Evolutionary conservation across 2,113 vertebrate species (phyloP).

Genomic region (Leucopternis melanops): DNA sequence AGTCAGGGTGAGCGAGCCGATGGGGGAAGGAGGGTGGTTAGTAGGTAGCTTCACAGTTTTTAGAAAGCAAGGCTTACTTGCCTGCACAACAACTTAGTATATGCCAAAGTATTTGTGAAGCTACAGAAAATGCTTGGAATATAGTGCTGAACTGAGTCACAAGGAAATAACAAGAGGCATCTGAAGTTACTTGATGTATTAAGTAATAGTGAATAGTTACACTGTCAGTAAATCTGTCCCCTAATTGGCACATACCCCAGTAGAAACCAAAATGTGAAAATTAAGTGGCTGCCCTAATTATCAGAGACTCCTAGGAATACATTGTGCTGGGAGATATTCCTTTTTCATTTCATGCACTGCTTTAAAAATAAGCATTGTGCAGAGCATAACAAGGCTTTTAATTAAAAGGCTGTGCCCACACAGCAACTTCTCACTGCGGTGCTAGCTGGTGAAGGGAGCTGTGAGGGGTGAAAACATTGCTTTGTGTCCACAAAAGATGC

Average conservation of each 20-base stretch:
- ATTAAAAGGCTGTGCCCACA: conserved; percentile 25
- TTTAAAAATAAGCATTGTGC: conserved; percentile 39
- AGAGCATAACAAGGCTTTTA: conserved; percentile 7
- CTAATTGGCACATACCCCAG: conserved; percentile 69
- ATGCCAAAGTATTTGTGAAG: background rate
- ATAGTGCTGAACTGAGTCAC: background rate
- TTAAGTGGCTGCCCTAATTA: conserved; percentile 70
- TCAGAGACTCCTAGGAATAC: conserved; percentile 56
- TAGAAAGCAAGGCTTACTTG: background rate
- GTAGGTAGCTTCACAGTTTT: background rate
- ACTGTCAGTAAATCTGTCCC: background rate
- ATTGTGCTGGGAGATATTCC: conserved; percentile 52
- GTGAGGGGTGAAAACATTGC: background rate
- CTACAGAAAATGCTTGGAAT: background rate
- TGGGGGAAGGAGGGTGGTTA: background rate
- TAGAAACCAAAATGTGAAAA: conserved; percentile 61
- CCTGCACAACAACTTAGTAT: fast-evolving
- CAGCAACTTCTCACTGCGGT: background rate
- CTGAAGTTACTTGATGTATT: background rate
- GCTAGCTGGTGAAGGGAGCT: background rate
- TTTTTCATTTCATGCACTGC: conserved; percentile 44
- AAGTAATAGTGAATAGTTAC: no score
- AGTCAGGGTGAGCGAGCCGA: fast-evolving
- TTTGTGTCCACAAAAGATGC: background rate
- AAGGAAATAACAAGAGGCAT: background rate